phyloP scores from a whole-genome alignment of 2,888 invertebrate genomes.

The Theristus sp. region DNA sequence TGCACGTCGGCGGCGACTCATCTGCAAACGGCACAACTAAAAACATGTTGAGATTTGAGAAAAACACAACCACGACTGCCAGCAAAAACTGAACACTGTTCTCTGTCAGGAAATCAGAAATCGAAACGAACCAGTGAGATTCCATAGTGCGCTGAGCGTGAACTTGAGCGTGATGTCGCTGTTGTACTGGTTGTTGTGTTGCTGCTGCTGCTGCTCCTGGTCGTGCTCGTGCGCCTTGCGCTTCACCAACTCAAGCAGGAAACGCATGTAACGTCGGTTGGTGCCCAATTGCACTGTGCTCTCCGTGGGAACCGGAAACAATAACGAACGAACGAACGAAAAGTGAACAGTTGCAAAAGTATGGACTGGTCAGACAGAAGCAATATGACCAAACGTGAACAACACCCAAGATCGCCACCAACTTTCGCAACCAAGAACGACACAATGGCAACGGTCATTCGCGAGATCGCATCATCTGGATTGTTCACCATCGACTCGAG shows the following conservation, averaged over 20 bases:
- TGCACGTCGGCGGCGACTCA: constrained; percentile 50
- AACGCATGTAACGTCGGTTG: constrained; percentile 47
- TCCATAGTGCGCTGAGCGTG: constrained; percentile 56
- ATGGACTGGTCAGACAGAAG: too few species aligned
- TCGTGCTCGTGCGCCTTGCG: constrained; percentile 33
- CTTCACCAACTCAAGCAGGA: constrained; percentile 44
- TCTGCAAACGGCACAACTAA: too few species aligned
- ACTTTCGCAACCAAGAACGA: constrained; percentile 46
- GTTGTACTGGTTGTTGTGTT: too few species aligned
- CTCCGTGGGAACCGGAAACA: constrained; percentile 44
- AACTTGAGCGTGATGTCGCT: constrained; percentile 52
- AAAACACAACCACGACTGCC: too few species aligned
- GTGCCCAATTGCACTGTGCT: constrained; percentile 50
- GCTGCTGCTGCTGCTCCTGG: background rate
- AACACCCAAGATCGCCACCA: constrained; percentile 5
- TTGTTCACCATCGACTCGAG: constrained; percentile 43
- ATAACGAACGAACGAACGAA: too few species aligned
- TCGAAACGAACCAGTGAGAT: constrained; percentile 46
- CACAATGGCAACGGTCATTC: constrained; percentile 60
- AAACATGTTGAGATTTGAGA: too few species aligned
- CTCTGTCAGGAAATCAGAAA: background rate
- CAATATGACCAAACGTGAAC: background rate
- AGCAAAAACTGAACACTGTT: too few species aligned
- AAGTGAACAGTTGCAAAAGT: too few species aligned
- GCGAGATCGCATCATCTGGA: constrained; percentile 47